phyloP scores from a whole-genome alignment of 2,888 invertebrate genomes.

The Sicus ferrugineus region DNA sequence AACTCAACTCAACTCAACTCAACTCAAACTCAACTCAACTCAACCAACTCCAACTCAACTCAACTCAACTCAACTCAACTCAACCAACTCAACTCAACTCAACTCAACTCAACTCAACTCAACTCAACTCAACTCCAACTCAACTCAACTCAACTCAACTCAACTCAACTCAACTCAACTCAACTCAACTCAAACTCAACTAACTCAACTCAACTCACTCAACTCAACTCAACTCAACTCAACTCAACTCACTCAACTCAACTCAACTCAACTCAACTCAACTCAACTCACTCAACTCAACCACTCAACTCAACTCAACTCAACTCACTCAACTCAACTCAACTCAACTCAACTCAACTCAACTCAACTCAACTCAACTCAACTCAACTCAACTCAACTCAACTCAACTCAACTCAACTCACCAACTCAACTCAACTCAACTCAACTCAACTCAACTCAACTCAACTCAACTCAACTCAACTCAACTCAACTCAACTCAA shows the following conservation, averaged over 20 bases:
- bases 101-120: constrained; percentile 1
- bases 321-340: too few species aligned
- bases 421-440: neutral
- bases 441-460: neutral
- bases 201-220: neutral
- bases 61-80: constrained; percentile 1
- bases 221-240: neutral
- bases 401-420: neutral
- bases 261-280: neutral
- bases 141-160: neutral
- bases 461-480: too few species aligned
- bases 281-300: neutral
- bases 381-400: too few species aligned
- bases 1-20: constrained; percentile 1
- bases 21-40: constrained; percentile 1
- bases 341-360: too few species aligned
- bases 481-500: too few species aligned
- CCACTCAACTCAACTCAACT: neutral
- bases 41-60: neutral
- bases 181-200: neutral
- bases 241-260: too few species aligned
- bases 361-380: too few species aligned
- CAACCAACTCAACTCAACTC: constrained; percentile 1
- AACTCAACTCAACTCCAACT: constrained; percentile 2
- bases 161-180: too few species aligned